A percentile compares a stretch with the other conserved stretches of the same genome.
phyloP scores from a whole-genome alignment of 2,797 vertebrate genomes.

The Paedocypris micromegethes region DNA sequence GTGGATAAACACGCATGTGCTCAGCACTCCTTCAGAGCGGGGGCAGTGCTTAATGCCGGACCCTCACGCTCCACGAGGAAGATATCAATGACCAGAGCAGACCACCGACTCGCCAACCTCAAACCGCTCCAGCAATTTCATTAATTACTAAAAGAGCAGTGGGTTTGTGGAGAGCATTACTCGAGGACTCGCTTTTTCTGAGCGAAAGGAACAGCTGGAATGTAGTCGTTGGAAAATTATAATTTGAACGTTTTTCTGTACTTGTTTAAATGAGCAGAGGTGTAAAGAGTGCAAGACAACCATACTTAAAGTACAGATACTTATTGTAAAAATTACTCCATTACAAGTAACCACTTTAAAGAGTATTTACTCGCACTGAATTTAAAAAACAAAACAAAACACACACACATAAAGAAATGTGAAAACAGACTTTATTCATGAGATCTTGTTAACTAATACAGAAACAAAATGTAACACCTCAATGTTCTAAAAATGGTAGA shows the following conservation, averaged over 20 bases:
- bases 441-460: too few relatives aligned
- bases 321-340: too few relatives aligned
- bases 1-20: constrained; percentile 57
- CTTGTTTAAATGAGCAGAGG: too few relatives aligned
- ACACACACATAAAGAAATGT: too few relatives aligned
- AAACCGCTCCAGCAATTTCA: constrained; percentile 18
- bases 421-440: too few relatives aligned
- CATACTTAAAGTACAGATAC: too few relatives aligned
- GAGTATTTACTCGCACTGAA: too few relatives aligned
- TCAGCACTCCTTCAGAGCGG: constrained; percentile 35
- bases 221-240: not conserved
- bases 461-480: too few relatives aligned
- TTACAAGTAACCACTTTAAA: too few relatives aligned
- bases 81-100: constrained; percentile 30
- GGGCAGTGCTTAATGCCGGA: constrained; percentile 27
- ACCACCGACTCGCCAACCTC: constrained; percentile 38
- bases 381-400: too few relatives aligned
- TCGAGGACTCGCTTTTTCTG: constrained; percentile 14
- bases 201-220: constrained; percentile 14
- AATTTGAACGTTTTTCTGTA: constrained; percentile 10
- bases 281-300: too few relatives aligned
- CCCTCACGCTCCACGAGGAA: constrained; percentile 35
- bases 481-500: too few relatives aligned
- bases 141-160: constrained; percentile 38
- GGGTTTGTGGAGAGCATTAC: constrained; percentile 23